Base-by-base conservation (phyloP, 2,888 invertebrate genomes). In the Mamestra brassicae region DNA sequence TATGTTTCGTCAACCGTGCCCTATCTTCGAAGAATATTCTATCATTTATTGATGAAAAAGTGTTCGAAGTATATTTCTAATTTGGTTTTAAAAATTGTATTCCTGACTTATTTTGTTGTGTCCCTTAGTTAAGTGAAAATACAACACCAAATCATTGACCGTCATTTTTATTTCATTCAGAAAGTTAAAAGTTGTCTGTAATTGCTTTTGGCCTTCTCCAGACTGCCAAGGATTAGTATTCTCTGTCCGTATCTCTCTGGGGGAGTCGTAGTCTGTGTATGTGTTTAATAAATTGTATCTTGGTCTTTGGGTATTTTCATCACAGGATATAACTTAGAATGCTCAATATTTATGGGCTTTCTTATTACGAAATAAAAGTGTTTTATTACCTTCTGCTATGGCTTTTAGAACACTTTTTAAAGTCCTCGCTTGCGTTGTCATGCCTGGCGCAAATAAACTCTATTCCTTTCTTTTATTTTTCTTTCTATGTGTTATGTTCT, bases 141-240 rank as follows among this genome's bases (percentile, higher is more conserved):
- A 58, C 60, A 74, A 66, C 57, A 63, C n/a, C 38, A 36, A 61
- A 65, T 68, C 58, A 71, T 52, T 38, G 50, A 10, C 17, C 36
- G 7, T 34, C 38, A 38, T 75, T 73, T 78, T 57, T 72, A 71
- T 81, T 63, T 71, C 10, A 71, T 82, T 62, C 69, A 71, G 55
- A 74, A 78, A 74, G 52, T 81, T 74, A 63, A 70, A 62, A 61
- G 66, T 75, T 75, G 70, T 63, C 74, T 64, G 62, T 78, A 79
- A 82, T 86, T 84, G 76, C 60, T 72, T 76, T 76, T 68, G 42
- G 65, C 70, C 57, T 62, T 86, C 74, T 60, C 55, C 34, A 78
- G 78, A 58, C 60, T 63, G 54, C 67, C 63, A 15, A 42, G 63
- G 42, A 72, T 85, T 78, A 80, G 55, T 60, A 86, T 86, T 81